Conservation (phyloP, 2,888 invertebrate species). For the Drosophila nr. fundita region DNA sequence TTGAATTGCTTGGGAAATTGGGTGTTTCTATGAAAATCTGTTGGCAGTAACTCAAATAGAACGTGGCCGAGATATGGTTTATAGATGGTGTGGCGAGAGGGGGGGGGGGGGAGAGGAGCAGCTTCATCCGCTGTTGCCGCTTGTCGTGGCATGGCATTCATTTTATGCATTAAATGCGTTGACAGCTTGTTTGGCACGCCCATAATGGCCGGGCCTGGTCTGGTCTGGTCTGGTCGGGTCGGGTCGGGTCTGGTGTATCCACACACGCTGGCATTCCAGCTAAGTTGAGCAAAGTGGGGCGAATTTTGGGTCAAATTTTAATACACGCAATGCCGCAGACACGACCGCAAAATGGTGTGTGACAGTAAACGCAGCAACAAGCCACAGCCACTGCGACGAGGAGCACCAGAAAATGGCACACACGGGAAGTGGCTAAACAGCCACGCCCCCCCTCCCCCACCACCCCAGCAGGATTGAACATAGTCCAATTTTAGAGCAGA, state of each 20-base stretch:
- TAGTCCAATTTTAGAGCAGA: slow-evolving; percentile 13
- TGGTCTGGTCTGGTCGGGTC: not conserved
- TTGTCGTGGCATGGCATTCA: slow-evolving; percentile 40
- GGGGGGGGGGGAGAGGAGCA: not conserved
- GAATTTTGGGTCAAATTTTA: slow-evolving; percentile 60
- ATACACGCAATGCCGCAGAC: slow-evolving; percentile 74
- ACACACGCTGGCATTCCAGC: slow-evolving; percentile 35
- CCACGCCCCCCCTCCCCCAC: not conserved
- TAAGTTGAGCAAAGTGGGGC: slow-evolving; percentile 32
- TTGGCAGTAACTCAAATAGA: slow-evolving; percentile 24
- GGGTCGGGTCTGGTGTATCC: not conserved
- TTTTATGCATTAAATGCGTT: slow-evolving; percentile 63
- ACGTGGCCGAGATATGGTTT: slow-evolving; percentile 24
- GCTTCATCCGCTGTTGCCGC: slow-evolving; percentile 7
- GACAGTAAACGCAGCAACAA: slow-evolving; percentile 36
- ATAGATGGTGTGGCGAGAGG: not conserved
- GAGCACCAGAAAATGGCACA: slow-evolving; percentile 46
- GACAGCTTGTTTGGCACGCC: slow-evolving; percentile 59
- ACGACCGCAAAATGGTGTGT: slow-evolving; percentile 65
- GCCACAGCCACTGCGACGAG: slow-evolving; percentile 7
- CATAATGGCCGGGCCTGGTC: slow-evolving; percentile 28
- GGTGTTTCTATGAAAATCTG: not conserved
- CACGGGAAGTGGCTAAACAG: slow-evolving; percentile 37
- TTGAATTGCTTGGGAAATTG: slow-evolving; percentile 13
- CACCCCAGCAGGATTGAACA: not conserved